These are phyloP conservation scores for Cerastis leucographa DNA, from an alignment of 2,888 invertebrate species.

Conservation along the genomic window DNA sequence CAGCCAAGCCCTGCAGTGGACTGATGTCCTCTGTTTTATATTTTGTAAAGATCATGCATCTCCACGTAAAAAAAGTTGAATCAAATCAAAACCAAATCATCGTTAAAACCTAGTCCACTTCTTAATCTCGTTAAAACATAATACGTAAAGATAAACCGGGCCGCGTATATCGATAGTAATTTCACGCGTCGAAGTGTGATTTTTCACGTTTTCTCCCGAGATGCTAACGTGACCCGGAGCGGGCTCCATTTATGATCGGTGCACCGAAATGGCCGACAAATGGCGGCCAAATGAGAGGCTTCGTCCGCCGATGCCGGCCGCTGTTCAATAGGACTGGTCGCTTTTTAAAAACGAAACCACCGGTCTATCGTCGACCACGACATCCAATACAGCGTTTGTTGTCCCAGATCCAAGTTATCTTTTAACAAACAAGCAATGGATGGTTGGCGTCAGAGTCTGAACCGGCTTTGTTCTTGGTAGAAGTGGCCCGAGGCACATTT, in stretches of 20 bases:
- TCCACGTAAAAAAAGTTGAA: conserved; percentile 9
- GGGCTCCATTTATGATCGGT: conserved; percentile 90
- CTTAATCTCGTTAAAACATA: conserved; percentile 63
- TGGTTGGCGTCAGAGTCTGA: conserved; percentile 32
- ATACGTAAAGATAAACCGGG: conserved; percentile 60
- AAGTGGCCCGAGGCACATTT: conserved; percentile 88
- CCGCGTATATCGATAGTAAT: conserved; percentile 78
- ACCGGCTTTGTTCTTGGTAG: conserved; percentile 70
- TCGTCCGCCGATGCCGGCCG: conserved; percentile 86
- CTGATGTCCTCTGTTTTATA: not conserved
- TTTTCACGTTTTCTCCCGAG: conserved; percentile 89
- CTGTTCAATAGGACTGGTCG: conserved; percentile 81
- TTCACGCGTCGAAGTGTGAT: conserved; percentile 88
- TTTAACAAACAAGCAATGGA: conserved; percentile 72
- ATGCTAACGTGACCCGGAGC: conserved; percentile 89
- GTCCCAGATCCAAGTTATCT: not conserved
- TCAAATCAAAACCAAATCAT: conserved; percentile 36
- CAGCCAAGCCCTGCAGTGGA: not conserved
- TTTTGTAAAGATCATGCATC: not conserved
- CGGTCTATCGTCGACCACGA: conserved; percentile 15
- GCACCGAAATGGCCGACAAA: conserved; percentile 91
- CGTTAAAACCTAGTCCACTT: conserved; percentile 24
- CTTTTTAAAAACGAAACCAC: conserved; percentile 75
- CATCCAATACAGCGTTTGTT: conserved; percentile 63
- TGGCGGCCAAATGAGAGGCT: conserved; percentile 91